Conservation (phyloP, 2,888 invertebrate species). For the Ctenicera cuprea region DNA sequence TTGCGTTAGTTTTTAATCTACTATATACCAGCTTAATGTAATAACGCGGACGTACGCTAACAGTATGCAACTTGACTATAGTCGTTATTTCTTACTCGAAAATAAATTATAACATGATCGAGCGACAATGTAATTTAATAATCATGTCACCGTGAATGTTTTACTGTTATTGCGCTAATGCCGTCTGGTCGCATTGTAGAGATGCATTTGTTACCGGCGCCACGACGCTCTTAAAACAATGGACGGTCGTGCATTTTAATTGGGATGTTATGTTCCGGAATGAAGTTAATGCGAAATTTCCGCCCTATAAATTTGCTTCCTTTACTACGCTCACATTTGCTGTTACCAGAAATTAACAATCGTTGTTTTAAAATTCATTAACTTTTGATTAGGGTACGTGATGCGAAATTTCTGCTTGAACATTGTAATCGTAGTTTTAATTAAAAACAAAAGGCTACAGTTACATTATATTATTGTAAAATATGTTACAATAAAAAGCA, state of each 20-base stretch:
- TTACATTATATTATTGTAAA: too few relatives aligned
- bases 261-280: slow-evolving; percentile 30
- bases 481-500: too few relatives aligned
- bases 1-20: too few relatives aligned
- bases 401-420: too few relatives aligned
- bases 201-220: slow-evolving; percentile 37
- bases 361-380: not conserved
- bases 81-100: too few relatives aligned
- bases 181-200: slow-evolving; percentile 16
- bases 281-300: slow-evolving; percentile 35
- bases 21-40: too few relatives aligned
- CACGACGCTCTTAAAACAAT: slow-evolving; percentile 37
- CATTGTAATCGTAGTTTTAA: too few relatives aligned
- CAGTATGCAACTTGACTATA: too few relatives aligned
- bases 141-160: slow-evolving; percentile 11
- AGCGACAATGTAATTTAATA: slow-evolving; percentile 16
- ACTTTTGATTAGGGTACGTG: not conserved
- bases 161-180: slow-evolving; percentile 10
- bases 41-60: too few relatives aligned
- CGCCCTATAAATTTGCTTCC: slow-evolving; percentile 37
- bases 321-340: not conserved
- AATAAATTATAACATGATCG: not conserved
- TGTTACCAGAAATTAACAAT: not conserved
- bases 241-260: slow-evolving; percentile 40
- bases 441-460: too few relatives aligned